phyloP scores from a whole-genome alignment of 2,113 vertebrate genomes.

The Chloebia gouldiae region DNA sequence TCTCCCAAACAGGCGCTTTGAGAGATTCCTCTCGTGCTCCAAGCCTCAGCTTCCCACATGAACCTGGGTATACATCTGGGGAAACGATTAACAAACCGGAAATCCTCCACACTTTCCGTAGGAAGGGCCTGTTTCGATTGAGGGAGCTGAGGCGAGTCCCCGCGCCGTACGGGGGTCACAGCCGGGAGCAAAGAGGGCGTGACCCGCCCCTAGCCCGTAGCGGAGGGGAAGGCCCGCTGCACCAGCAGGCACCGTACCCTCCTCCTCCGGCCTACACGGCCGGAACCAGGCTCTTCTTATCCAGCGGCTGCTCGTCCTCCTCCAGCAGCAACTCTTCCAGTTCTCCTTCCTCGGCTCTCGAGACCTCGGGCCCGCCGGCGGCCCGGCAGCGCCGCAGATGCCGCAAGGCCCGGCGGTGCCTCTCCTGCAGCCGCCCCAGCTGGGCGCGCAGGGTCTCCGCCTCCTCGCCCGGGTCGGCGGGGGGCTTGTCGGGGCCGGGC shows the following conservation, averaged over 20 bases:
- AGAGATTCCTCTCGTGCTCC: neutral
- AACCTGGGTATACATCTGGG: fast-evolving
- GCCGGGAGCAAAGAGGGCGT: fast-evolving
- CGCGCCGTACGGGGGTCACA: fast-evolving
- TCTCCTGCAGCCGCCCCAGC: neutral
- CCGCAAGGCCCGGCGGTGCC: slow-evolving; percentile 60
- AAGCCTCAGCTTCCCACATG: fast-evolving
- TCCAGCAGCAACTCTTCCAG: neutral
- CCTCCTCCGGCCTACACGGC: neutral
- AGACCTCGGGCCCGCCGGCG: neutral
- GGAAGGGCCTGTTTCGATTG: fast-evolving
- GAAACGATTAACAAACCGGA: neutral
- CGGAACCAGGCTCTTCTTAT: neutral
- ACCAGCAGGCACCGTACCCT: fast-evolving
- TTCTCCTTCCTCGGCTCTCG: neutral
- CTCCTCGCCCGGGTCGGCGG: neutral
- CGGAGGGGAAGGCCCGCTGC: neutral
- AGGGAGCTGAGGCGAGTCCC: fast-evolving
- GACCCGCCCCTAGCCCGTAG: neutral
- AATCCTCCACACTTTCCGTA: no score
- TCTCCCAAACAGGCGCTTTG: no score
- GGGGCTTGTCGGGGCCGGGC: neutral
- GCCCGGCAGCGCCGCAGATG: slow-evolving; percentile 36
- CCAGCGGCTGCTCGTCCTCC: neutral
- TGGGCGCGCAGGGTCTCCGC: neutral